A percentile compares a stretch with the other conserved stretches of the same genome.
These are phyloP conservation scores for Megalurothrips usitatus DNA, from an alignment of 2,888 invertebrate species.

Conservation along the genomic window DNA sequence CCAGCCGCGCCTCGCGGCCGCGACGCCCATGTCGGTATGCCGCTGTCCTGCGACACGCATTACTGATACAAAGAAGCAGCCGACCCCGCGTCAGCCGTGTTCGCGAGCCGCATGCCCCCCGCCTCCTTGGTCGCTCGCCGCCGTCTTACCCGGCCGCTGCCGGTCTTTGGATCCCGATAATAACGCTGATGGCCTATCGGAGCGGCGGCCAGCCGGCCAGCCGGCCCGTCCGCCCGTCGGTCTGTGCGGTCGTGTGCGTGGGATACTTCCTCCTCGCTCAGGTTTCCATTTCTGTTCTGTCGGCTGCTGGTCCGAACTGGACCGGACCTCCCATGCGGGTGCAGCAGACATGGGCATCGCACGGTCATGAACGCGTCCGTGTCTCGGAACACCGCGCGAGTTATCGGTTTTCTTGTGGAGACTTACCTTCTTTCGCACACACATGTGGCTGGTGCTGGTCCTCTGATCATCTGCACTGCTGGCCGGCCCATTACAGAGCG, in stretches of 20 bases:
- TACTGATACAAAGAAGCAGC: background rate
- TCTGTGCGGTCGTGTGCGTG: background rate
- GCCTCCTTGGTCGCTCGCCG: background rate
- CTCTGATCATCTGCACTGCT: background rate
- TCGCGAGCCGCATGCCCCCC: background rate
- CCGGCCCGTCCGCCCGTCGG: background rate
- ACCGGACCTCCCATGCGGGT: background rate
- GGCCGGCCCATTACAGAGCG: too few species aligned
- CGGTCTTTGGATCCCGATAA: background rate
- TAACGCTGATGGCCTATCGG: background rate
- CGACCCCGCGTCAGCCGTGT: background rate
- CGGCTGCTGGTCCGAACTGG: background rate
- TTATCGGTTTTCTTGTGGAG: background rate
- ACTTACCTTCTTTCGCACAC: background rate
- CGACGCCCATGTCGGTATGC: background rate
- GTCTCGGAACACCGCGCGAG: background rate
- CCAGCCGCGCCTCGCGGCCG: background rate
- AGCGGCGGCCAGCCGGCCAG: background rate
- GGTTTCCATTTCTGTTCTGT: conserved; percentile 20
- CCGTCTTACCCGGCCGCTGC: background rate
- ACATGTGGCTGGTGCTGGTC: too few species aligned
- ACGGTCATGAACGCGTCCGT: background rate
- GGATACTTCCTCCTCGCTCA: background rate
- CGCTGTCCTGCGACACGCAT: background rate
- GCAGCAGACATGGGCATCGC: background rate